Conservation (phyloP, 2,888 invertebrate genomes). For the Syrista parreyssii region DNA sequence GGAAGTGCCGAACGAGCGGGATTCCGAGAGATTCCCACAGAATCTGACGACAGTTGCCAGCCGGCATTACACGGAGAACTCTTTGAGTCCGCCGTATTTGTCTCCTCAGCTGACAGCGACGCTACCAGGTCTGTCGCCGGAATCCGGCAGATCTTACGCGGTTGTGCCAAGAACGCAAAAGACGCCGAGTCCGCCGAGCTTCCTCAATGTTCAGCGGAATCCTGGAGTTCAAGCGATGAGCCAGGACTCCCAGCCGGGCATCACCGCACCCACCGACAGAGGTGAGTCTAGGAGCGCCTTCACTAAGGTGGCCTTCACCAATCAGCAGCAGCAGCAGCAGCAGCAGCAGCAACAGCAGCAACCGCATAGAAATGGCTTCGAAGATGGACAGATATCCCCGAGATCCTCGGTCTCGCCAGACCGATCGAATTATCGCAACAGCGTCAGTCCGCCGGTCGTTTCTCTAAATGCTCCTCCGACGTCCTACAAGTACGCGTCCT, state of each 20-base stretch:
- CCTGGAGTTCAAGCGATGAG: slow-evolving; percentile 25
- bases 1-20: slow-evolving; percentile 24
- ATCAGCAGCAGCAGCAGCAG: slow-evolving; percentile 47
- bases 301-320: slow-evolving; percentile 77
- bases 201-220: slow-evolving; percentile 14
- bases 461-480: slow-evolving; percentile 69
- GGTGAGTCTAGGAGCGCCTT: slow-evolving; percentile 78
- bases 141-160: slow-evolving; percentile 45
- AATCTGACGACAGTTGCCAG: slow-evolving; percentile 48
- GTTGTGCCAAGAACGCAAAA: slow-evolving; percentile 39
- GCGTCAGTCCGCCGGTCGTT: slow-evolving; percentile 78
- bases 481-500: slow-evolving; percentile 52
- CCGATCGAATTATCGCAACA: slow-evolving; percentile 80
- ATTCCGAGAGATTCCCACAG: slow-evolving; percentile 54
- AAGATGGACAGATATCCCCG: slow-evolving; percentile 69
- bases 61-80: slow-evolving; percentile 70
- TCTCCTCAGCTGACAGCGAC: slow-evolving; percentile 66
- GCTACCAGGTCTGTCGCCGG: slow-evolving; percentile 69
- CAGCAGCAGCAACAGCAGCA: slow-evolving; percentile 47
- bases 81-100: slow-evolving; percentile 69
- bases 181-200: slow-evolving; percentile 54
- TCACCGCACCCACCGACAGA: slow-evolving; percentile 32
- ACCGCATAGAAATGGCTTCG: slow-evolving; percentile 55
- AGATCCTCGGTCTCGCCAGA: slow-evolving; percentile 83
- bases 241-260: slow-evolving; percentile 27